Evolutionary conservation across 1,140 invertebrate genomes (phyloP).

Genomic region (Acyrthosiphon pisum): DNA sequence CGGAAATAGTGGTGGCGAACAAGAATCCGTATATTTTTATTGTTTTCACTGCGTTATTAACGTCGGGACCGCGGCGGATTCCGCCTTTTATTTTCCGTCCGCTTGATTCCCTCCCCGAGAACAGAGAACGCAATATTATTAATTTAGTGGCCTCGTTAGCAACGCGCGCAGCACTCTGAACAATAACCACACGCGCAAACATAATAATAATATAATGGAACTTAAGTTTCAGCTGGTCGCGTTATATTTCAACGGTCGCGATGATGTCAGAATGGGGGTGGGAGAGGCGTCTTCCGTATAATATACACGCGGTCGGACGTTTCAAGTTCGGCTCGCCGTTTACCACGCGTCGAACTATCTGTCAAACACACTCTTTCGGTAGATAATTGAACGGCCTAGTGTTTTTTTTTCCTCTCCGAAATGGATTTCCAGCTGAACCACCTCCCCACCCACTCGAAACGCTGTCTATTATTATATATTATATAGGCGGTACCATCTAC

Average conservation of each 20-base stretch:
- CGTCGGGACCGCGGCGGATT: background rate
- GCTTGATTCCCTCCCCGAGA: background rate
- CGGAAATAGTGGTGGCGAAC: background rate
- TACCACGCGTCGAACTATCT: background rate
- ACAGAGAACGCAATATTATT: background rate
- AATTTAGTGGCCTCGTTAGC: background rate
- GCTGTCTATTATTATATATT: background rate
- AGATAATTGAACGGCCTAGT: background rate
- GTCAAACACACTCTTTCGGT: background rate
- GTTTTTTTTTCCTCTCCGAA: background rate
- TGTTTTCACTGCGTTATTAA: constrained; percentile 16
- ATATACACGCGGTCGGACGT: background rate
- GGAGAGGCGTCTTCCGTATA: background rate
- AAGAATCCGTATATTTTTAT: constrained; percentile 10
- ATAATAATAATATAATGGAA: background rate
- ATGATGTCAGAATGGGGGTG: no score
- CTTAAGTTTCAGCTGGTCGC: background rate
- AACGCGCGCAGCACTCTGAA: background rate
- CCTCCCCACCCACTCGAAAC: no score
- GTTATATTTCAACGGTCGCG: background rate
- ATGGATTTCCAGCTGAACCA: background rate
- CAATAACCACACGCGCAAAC: background rate
- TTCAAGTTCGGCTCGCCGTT: background rate
- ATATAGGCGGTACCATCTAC: background rate
- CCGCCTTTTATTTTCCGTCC: background rate